phyloP scores from a whole-genome alignment of 2,888 invertebrate species.

The Amphipoea lucens region DNA sequence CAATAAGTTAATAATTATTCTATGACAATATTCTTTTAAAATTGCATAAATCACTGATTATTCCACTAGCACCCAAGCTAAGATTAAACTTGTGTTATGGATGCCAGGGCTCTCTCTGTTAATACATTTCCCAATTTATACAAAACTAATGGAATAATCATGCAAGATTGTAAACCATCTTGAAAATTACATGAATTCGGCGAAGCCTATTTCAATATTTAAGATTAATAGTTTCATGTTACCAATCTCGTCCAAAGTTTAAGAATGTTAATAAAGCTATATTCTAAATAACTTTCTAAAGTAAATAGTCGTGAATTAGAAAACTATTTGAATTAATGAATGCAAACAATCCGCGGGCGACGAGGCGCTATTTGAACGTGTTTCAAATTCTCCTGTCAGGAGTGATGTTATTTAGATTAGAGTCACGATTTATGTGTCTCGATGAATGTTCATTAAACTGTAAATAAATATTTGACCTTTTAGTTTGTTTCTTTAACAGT shows the following conservation, averaged over 20 bases:
- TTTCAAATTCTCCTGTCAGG: constrained; percentile 41
- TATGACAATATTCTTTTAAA: too few species aligned
- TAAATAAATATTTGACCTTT: constrained; percentile 8
- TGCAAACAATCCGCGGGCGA: constrained; percentile 29
- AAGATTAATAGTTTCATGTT: neutral
- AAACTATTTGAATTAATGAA: constrained; percentile 61
- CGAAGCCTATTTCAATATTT: constrained; percentile 8
- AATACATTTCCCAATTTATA: too few species aligned
- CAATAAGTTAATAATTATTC: too few species aligned
- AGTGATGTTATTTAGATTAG: constrained; percentile 43
- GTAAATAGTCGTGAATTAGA: constrained; percentile 47
- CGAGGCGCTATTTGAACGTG: constrained; percentile 26
- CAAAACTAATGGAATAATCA: neutral
- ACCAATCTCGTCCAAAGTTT: constrained; percentile 13
- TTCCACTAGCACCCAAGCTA: too few species aligned
- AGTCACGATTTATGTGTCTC: constrained; percentile 44
- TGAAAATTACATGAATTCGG: neutral
- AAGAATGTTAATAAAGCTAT: constrained; percentile 33
- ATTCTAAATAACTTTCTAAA: constrained; percentile 43
- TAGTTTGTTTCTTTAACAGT: neutral
- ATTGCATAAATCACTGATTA: too few species aligned
- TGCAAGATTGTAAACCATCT: neutral
- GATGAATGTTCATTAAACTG: constrained; percentile 51
- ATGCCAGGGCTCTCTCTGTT: too few species aligned
- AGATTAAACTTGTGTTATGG: too few species aligned